Conservation (phyloP, 2,888 invertebrate species). For the Tetranychus piercei region DNA sequence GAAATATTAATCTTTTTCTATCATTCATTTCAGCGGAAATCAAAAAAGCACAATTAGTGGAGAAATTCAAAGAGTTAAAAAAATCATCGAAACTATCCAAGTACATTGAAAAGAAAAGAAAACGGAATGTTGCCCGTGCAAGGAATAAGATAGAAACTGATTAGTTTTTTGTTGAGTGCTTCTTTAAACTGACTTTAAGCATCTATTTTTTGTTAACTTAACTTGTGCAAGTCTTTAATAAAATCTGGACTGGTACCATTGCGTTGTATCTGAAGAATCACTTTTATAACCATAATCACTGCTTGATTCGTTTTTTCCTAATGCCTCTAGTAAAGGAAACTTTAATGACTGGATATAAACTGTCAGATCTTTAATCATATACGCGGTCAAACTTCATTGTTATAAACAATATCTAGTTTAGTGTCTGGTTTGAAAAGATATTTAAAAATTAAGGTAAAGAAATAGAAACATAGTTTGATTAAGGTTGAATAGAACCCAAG, state of each 20-base stretch:
- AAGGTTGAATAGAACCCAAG: background rate
- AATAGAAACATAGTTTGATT: background rate
- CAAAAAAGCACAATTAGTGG: constrained; percentile 31
- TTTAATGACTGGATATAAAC: too few species aligned
- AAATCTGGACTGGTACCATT: background rate
- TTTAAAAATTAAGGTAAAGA: background rate
- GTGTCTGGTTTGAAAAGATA: too few species aligned
- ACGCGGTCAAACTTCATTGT: too few species aligned
- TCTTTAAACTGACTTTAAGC: background rate
- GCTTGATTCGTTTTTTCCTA: too few species aligned
- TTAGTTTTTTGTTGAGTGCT: background rate
- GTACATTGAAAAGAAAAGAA: constrained; percentile 32
- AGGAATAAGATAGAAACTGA: constrained; percentile 19
- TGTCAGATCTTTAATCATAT: too few species aligned
- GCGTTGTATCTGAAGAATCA: too few species aligned
- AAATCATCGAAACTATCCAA: constrained; percentile 32
- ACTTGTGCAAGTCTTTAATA: background rate
- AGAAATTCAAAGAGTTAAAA: constrained; percentile 31
- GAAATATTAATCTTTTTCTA: background rate
- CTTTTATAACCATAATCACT: too few species aligned
- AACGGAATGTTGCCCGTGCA: constrained; percentile 31
- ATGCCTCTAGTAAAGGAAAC: too few species aligned
- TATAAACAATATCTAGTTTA: too few species aligned
- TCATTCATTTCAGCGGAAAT: constrained; percentile 26
- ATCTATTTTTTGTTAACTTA: background rate